phyloP scores from a whole-genome alignment of 64 coral and sea anemone genomes.

The Orbicella faveolata region DNA sequence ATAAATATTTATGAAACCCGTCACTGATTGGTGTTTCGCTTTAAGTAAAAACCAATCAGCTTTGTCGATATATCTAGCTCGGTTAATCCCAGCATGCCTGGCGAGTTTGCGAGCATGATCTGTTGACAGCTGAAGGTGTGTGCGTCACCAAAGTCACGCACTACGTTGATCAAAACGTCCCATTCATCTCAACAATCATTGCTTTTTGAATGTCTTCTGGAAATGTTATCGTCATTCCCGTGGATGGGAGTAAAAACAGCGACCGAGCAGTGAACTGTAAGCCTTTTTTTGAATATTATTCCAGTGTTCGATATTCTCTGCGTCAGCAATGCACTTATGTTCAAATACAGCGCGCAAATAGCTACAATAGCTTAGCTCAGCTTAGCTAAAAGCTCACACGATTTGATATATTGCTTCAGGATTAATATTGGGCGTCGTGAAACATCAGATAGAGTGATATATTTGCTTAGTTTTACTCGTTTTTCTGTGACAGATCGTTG shows the following conservation, averaged over 20 bases:
- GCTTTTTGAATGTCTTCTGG: background rate
- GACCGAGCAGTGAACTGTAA: conserved; percentile 64
- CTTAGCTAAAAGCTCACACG: background rate
- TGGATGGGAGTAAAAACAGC: conserved; percentile 83
- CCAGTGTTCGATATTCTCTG: background rate
- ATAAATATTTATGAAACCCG: background rate
- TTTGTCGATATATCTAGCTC: background rate
- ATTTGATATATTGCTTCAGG: background rate
- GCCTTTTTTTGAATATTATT: background rate
- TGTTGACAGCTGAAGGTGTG: background rate
- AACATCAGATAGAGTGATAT: background rate
- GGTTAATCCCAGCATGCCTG: background rate
- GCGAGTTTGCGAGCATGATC: background rate
- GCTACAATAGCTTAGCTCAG: background rate
- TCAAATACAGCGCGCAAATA: background rate
- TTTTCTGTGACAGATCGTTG: background rate
- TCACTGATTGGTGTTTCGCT: conserved; percentile 16
- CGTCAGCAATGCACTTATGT: background rate
- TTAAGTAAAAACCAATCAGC: background rate
- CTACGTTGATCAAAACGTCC: background rate
- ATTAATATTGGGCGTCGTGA: background rate
- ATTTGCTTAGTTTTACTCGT: background rate
- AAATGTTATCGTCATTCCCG: conserved; percentile 58
- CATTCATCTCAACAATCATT: background rate
- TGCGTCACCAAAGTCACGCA: background rate